A percentile compares a stretch with the other conserved stretches of the same genome.
Conservation (phyloP, 2,888 invertebrate species). For the Chaetogeoica ovagalla region DNA sequence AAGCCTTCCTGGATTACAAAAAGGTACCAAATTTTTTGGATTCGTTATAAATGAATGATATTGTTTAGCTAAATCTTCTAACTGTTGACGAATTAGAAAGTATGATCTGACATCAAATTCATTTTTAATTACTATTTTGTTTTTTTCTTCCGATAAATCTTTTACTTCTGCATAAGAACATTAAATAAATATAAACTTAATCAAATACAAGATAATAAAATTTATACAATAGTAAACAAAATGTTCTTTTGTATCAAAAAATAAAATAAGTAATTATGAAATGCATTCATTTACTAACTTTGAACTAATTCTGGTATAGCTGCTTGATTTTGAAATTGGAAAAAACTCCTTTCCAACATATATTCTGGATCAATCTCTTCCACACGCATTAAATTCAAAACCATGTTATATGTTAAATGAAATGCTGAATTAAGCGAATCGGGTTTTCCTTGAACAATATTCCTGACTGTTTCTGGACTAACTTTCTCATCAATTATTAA, state of each 20-base stretch:
- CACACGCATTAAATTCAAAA: slow-evolving; percentile 90
- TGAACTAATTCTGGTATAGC: slow-evolving; percentile 87
- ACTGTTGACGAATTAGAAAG: slow-evolving; percentile 80
- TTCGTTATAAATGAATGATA: slow-evolving; percentile 79
- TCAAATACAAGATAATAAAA: background rate
- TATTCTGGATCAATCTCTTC: slow-evolving; percentile 99
- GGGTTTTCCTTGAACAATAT: slow-evolving; percentile 81
- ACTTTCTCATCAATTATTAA: slow-evolving; percentile 98
- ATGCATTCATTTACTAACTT: slow-evolving; percentile 65
- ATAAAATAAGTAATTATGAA: too few species aligned
- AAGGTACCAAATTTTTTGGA: slow-evolving; percentile 88
- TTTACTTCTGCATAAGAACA: slow-evolving; percentile 54
- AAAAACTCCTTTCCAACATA: slow-evolving; percentile 97
- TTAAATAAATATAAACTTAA: background rate
- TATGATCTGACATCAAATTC: slow-evolving; percentile 80
- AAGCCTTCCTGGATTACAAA: slow-evolving; percentile 90
- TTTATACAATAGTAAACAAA: background rate
- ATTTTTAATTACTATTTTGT: slow-evolving; percentile 69
- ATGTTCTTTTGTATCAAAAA: too few species aligned
- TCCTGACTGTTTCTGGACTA: slow-evolving; percentile 57
- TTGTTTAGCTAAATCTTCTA: slow-evolving; percentile 73
- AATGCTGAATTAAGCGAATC: slow-evolving; percentile 99
- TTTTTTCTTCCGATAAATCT: slow-evolving; percentile 69
- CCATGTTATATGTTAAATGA: slow-evolving; percentile 99
- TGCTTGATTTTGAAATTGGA: slow-evolving; percentile 98